Percentiles rank a stretch among this genome's conserved stretches.
Evolutionary conservation across 2,113 vertebrate species (phyloP).

Genomic region (Myrmophylax atrothorax): DNA sequence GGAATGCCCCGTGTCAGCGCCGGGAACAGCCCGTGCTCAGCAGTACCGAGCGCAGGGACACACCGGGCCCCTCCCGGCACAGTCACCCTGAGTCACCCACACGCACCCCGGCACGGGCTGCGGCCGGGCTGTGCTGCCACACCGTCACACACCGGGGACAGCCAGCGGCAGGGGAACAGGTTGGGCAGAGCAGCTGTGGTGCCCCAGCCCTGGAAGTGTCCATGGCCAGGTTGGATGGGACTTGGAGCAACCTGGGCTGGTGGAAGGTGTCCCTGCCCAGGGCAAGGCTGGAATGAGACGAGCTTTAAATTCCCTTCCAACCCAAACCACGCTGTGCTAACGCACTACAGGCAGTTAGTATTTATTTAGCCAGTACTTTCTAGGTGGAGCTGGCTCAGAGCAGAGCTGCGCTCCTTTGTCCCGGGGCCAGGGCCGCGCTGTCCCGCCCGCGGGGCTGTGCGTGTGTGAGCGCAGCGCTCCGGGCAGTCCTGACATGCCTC

Average conservation of each 20-base stretch:
- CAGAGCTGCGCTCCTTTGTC: not conserved
- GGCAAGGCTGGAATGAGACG: not conserved
- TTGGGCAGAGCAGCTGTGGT: not conserved
- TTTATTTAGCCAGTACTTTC: rapidly evolving
- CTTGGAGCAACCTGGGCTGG: rapidly evolving
- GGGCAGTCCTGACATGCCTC: not conserved
- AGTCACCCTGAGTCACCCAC: not conserved
- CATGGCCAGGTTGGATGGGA: not conserved
- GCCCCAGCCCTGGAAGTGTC: not conserved
- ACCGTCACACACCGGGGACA: not conserved
- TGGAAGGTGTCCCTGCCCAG: not conserved
- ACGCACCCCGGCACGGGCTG: not conserved
- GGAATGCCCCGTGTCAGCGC: not conserved
- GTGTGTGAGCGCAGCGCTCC: not conserved
- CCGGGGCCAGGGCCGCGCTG: not conserved
- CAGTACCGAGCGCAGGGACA: not conserved
- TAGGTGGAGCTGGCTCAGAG: not conserved
- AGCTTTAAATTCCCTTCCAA: not conserved
- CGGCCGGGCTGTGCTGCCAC: not conserved
- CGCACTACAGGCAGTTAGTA: rapidly evolving
- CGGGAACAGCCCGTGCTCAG: not conserved
- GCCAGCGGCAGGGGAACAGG: not conserved
- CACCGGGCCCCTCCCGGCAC: not conserved
- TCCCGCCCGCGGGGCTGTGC: not conserved
- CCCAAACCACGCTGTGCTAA: rapidly evolving